Evolutionary conservation across 2,888 invertebrate species (phyloP), one percentile per base, ranked within the genome.

Genomic region (Phaonia tiefii): DNA sequence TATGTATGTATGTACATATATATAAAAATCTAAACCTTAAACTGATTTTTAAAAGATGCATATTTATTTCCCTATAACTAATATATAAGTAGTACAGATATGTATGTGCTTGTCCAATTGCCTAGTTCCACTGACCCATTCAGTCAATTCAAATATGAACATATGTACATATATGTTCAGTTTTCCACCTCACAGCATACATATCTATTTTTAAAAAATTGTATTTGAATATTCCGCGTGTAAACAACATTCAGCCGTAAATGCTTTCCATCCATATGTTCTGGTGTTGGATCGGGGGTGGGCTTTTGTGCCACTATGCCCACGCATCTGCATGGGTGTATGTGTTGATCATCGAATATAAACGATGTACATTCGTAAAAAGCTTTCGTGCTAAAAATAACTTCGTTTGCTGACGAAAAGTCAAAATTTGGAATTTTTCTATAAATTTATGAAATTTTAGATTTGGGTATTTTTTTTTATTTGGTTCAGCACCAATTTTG

Each of bases 341-440:
- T 39, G 22, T 31, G 54, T 37, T 26, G 49, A 11, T 42, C 20
- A 20, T 11, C 51, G 51, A 51, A 20, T 22, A 51, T 5, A 26
- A 26, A 25, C 51, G 31, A 3, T 7, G 51, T n/a, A 5, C 5
- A 4, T 42, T 63, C 63, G 63, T 42, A 5, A 8, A 63, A 63
- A 63, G 63, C 63, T 63, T 42, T 42, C 22, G 39, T 39, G 20
- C 22, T 63, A 63, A 63, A 63, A 63, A 63, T 63, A 63, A 39
- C 20, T 63, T 42, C 42, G 54, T 54, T 10, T 22, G 22, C 42
- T 13, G 22, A 42, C 63, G 26, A 39, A 42, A 17, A 25, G 39
- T 20, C 11, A 42, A 17, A 42, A 63, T 63, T 63, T 63, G 63
- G 63, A 63, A 63, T 37, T 13, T 63, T n/a, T 42, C n/a, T 20